Evolutionary conservation across 2,113 vertebrate genomes (phyloP).

Genomic region (Pachycephala philippinensis): DNA sequence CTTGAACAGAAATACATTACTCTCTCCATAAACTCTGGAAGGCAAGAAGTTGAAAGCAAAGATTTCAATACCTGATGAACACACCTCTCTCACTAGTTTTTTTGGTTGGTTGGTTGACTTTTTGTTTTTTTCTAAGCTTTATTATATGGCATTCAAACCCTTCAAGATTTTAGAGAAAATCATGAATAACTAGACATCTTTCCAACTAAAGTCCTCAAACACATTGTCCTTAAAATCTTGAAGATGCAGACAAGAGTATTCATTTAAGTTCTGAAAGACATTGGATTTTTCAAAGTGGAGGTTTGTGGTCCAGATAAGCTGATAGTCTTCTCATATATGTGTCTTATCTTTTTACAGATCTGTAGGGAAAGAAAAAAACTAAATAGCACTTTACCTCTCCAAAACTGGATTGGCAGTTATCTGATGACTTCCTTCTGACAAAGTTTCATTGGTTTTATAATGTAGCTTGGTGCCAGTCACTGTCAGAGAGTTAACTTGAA

Average conservation of each 20-base stretch:
- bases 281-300: not conserved
- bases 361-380: not conserved
- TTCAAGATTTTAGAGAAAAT: not conserved
- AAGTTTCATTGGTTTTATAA: not conserved
- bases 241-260: not conserved
- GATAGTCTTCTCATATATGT: not conserved
- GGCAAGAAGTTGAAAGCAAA: not conserved
- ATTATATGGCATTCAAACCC: not conserved
- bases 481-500: not conserved
- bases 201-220: not conserved
- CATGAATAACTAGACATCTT: not conserved
- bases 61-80: not conserved
- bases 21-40: not conserved
- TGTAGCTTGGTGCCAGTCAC: not conserved
- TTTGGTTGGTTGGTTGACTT: not conserved
- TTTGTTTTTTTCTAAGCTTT: not conserved
- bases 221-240: not conserved
- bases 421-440: not conserved
- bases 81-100: not conserved
- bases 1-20: not conserved
- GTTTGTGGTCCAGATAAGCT: not conserved
- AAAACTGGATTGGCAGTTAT: not conserved
- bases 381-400: not conserved
- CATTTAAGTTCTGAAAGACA: not conserved
- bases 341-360: not conserved